phyloP scores from a whole-genome alignment of 1,140 invertebrate species.

The Physella acuta region DNA sequence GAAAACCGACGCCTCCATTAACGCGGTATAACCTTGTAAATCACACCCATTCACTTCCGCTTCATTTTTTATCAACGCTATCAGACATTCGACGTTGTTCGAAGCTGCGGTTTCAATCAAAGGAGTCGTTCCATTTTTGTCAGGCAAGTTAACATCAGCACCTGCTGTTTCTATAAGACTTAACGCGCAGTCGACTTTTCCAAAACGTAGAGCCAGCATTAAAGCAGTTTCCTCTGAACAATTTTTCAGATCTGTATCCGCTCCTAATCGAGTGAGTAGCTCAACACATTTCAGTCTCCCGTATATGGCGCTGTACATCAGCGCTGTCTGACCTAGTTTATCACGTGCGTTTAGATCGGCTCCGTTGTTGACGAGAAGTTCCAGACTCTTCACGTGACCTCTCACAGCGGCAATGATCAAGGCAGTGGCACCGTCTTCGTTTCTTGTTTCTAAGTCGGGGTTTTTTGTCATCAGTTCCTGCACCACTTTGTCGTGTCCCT shows the following conservation, averaged over 20 bases:
- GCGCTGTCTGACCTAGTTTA: background rate
- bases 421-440: background rate
- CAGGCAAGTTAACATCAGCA: background rate
- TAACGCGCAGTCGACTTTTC: background rate
- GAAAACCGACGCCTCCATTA: background rate
- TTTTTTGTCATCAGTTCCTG: background rate
- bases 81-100: no score
- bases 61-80: background rate
- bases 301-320: no score
- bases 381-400: background rate
- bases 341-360: no score
- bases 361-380: no score
- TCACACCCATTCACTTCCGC: background rate
- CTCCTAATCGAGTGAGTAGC: no score
- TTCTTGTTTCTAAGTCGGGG: background rate
- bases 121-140: conserved; percentile 6
- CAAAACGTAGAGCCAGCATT: background rate
- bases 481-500: background rate
- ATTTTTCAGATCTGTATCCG: background rate
- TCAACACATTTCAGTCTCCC: no score
- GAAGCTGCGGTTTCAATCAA: no score
- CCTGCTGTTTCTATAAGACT: background rate
- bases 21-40: background rate
- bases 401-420: background rate
- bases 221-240: background rate